Conservation (phyloP, 2,113 vertebrate genomes). For the Prionailurus bengalensis region DNA sequence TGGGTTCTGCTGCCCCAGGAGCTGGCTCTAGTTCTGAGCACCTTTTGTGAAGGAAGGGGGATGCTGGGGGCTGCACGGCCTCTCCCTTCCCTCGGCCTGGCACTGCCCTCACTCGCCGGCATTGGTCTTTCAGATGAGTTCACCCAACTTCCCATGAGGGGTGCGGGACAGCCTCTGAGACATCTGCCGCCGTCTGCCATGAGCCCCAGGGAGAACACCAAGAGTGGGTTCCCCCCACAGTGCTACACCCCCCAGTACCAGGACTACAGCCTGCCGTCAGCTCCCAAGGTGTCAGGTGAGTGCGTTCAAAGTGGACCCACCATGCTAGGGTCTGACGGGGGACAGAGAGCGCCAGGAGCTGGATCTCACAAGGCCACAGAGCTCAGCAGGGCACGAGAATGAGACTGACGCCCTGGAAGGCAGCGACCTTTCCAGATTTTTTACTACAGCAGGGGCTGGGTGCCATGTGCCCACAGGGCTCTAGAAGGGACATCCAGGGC, state of each 20-base stretch:
- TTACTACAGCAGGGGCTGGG: not conserved
- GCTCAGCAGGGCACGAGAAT: accelerated
- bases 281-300: slow-evolving; percentile 92
- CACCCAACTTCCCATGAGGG: slow-evolving; percentile 84
- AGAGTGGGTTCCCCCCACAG: slow-evolving; percentile 85
- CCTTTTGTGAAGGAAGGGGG: not conserved
- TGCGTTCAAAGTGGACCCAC: accelerated
- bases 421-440: not conserved
- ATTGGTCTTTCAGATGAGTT: slow-evolving; percentile 87
- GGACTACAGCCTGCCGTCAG: slow-evolving; percentile 87
- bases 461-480: not conserved
- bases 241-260: slow-evolving; percentile 89
- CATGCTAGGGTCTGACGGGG: not conserved
- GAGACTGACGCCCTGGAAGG: not conserved
- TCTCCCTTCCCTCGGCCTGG: not conserved
- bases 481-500: not conserved
- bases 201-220: slow-evolving; percentile 80
- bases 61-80: not conserved
- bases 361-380: not conserved
- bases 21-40: not conserved
- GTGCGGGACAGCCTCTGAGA: slow-evolving; percentile 83
- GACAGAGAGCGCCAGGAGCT: not conserved
- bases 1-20: too few relatives aligned
- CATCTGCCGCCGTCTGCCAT: slow-evolving; percentile 81
- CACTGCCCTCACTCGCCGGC: not conserved